A percentile compares a stretch with the other conserved stretches of the same genome.
Evolutionary conservation across 1,140 invertebrate species (phyloP).

Genomic region (Ostrea edulis): DNA sequence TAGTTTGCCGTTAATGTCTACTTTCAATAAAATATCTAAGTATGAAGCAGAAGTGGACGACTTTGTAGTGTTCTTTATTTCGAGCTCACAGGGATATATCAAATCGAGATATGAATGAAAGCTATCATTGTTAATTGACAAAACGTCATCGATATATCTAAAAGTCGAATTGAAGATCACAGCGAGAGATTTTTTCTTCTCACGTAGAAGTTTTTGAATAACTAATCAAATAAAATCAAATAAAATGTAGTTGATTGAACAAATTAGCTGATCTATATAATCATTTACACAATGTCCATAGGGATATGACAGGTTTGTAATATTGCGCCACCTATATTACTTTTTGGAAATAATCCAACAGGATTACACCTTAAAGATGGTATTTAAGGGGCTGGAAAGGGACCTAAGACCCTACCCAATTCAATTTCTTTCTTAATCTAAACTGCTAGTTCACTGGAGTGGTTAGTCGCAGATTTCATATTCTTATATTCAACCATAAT

Average conservation of each 20-base stretch:
- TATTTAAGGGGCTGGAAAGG: constrained; percentile 5
- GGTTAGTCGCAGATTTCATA: constrained; percentile 10
- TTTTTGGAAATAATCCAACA: constrained; percentile 28
- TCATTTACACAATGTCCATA: constrained; percentile 1
- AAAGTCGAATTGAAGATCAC: no score
- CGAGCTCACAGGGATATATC: no score
- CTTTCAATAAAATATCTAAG: no score
- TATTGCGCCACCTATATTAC: background rate
- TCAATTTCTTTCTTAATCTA: constrained; percentile 1
- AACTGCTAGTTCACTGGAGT: background rate
- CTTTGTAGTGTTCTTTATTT: no score
- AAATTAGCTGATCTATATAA: constrained; percentile 33
- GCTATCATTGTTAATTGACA: no score
- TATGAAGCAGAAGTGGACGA: no score
- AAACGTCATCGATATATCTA: no score
- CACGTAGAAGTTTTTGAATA: no score
- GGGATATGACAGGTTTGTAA: constrained; percentile 6
- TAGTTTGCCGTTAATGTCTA: no score
- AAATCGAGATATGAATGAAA: no score
- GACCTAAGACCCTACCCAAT: constrained; percentile 11
- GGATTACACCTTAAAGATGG: constrained; percentile 8
- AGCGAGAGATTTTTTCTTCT: no score
- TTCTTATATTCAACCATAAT: background rate
- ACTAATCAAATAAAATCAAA: no score
- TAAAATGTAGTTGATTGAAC: background rate